Base-by-base conservation (phyloP, 1,140 invertebrate genomes). In the Hormaphis cornu region DNA sequence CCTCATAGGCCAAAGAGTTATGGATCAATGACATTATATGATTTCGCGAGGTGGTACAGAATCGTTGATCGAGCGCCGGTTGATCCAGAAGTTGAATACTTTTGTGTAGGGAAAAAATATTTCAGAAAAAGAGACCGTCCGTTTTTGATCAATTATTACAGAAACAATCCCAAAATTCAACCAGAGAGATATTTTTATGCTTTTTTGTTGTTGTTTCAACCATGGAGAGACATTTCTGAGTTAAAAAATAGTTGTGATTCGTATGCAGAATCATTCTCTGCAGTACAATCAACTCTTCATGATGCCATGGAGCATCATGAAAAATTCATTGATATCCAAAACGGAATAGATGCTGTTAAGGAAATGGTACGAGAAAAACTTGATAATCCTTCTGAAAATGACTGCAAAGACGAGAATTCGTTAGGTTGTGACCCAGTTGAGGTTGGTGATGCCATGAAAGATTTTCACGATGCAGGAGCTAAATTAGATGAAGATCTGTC, bases 1-100 rank as follows among this genome's bases (percentile, higher is more conserved):
- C 74, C 75, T 0, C 48, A 71, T 22, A 46, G 75, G 40, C 73
- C 74, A 26, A 10, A 40, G 42, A 69, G 75, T 69, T 69, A 75
- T 37, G 72, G 75, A 71, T 48, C 50, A 40, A 48, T 70, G 1
- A 69, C 59, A 66, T 72, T 74, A 37, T 73, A 72, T 53, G 73
- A 74, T 50, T 74, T 73, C 72, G 72, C 44, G 10, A 16, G 69
- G 12, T 16, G 18, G 20, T 53, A 53, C 56, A 22, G 28, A 14
- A 52, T 56, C 28, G 40, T 52, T 56, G 18, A 22, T 42, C 20
- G n/a, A 18, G 22, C 28, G 20, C 66, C 46, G 20, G 48, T 50
- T 50, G 10, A 48, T n/a, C n/a, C 20, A 48, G 20, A 48, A 48
- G 20, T 48, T 14, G 3, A 48, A 14, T 48, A 22, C n/a, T 48